phyloP scores from a whole-genome alignment of 1,140 invertebrate genomes.

The Lasioglossum baleicum region DNA sequence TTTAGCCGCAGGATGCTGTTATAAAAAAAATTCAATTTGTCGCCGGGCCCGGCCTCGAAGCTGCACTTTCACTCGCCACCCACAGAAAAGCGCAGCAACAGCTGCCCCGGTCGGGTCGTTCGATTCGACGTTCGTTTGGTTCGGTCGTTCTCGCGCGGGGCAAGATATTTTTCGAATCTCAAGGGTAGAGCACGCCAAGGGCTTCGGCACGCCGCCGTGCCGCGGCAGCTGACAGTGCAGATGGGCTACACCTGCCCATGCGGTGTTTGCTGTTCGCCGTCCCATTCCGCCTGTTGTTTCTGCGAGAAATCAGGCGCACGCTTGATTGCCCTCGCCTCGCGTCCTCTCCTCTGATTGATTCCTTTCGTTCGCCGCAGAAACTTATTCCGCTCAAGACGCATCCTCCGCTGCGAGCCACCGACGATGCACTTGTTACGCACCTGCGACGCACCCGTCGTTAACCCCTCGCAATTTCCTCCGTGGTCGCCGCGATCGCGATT shows the following conservation, averaged over 20 bases:
- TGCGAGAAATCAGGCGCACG: conserved; percentile 11
- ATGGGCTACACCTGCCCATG: conserved; percentile 62
- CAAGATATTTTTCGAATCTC: conserved; percentile 60
- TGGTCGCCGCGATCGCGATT: no score
- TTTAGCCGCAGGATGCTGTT: conserved; percentile 10
- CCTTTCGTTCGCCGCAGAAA: not conserved
- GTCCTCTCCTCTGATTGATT: not conserved
- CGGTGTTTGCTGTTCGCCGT: conserved; percentile 46
- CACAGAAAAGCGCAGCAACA: conserved; percentile 60
- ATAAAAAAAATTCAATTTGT: conserved; percentile 55
- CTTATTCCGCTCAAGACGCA: not conserved
- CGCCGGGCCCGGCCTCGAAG: conserved; percentile 46
- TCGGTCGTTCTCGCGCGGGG: conserved; percentile 9
- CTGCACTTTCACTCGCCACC: conserved; percentile 59
- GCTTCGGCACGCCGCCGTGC: conserved; percentile 43
- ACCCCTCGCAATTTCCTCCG: no score
- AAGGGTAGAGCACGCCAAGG: conserved; percentile 56
- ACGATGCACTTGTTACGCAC: not conserved
- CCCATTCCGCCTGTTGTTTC: conserved; percentile 2
- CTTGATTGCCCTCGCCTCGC: not conserved
- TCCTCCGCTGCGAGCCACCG: not conserved
- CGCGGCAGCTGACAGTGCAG: conserved; percentile 60
- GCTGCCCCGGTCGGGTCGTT: conserved; percentile 27
- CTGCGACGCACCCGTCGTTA: no score
- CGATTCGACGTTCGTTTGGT: not conserved